Percentiles rank a stretch among this genome's conserved stretches.
Conservation (phyloP, 2,888 invertebrate species). For the Pyrrhia umbra region DNA sequence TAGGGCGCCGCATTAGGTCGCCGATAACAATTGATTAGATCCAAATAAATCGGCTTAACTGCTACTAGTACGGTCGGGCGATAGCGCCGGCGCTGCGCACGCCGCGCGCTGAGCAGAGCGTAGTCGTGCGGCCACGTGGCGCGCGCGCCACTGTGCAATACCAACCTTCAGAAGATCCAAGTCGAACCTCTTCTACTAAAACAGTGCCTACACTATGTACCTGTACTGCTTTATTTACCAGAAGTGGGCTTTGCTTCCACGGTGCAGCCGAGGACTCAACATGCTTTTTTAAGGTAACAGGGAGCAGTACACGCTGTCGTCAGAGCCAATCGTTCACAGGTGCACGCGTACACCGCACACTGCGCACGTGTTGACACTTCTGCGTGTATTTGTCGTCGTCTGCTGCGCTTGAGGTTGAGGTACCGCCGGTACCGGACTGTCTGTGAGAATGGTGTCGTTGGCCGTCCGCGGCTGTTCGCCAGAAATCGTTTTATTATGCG, state of each 20-base stretch:
- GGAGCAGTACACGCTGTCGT: neutral
- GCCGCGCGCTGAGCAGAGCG: neutral
- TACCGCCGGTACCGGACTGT: slow-evolving; percentile 41
- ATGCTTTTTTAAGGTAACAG: neutral
- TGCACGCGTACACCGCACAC: neutral
- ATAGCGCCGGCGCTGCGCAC: neutral
- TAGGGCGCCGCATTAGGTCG: slow-evolving; percentile 20
- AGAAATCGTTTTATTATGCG: slow-evolving; percentile 33
- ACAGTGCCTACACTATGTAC: no score
- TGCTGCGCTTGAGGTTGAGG: slow-evolving; percentile 27
- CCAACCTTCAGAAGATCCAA: neutral
- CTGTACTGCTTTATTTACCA: neutral
- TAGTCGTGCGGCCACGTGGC: neutral
- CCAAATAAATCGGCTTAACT: slow-evolving; percentile 25
- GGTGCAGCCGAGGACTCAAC: no score
- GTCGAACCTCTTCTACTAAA: neutral
- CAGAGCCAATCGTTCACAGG: neutral
- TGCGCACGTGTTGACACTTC: neutral
- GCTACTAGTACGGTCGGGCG: slow-evolving; percentile 16
- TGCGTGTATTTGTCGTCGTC: slow-evolving; percentile 2
- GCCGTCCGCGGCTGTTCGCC: neutral
- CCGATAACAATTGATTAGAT: slow-evolving; percentile 46
- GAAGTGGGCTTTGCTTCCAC: neutral
- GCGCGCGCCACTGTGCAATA: neutral
- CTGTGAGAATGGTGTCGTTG: slow-evolving; percentile 51